A percentile compares a stretch with the other conserved stretches of the same genome.
Conservation (phyloP, 2,888 invertebrate species). For the Chrysina gloriosa region DNA sequence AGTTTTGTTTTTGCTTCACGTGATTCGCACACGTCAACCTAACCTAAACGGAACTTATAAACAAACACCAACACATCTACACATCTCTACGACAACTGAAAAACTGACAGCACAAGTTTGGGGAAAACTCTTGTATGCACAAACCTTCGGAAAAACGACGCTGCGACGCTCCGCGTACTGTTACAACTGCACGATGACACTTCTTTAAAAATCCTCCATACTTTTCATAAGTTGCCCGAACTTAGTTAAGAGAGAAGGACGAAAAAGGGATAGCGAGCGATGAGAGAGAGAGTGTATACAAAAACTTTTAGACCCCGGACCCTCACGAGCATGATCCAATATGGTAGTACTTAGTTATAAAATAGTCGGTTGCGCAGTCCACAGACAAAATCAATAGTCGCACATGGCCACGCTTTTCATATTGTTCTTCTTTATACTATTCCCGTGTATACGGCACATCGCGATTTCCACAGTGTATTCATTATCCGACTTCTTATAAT, state of each 20-base stretch:
- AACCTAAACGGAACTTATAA: conserved; percentile 28
- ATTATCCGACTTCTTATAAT: background rate
- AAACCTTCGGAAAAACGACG: conserved; percentile 47
- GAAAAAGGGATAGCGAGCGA: conserved; percentile 53
- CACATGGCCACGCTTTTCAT: conserved; percentile 44
- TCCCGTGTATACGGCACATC: conserved; percentile 36
- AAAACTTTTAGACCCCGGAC: conserved; percentile 60
- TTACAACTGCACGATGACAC: conserved; percentile 47
- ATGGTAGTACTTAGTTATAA: conserved; percentile 57
- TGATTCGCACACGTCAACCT: conserved; percentile 28
- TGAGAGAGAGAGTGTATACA: conserved; percentile 46
- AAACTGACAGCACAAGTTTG: conserved; percentile 21
- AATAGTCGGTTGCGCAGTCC: conserved; percentile 56
- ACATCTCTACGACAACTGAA: conserved; percentile 22
- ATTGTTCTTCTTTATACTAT: conserved; percentile 45
- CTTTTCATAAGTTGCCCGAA: conserved; percentile 59
- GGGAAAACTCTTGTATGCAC: conserved; percentile 37
- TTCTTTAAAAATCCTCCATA: conserved; percentile 50
- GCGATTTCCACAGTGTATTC: conserved; percentile 35
- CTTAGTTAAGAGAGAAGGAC: conserved; percentile 57
- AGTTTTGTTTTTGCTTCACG: conserved; percentile 17
- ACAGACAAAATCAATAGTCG: conserved; percentile 56
- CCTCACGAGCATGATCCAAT: conserved; percentile 61
- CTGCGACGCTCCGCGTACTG: conserved; percentile 43
- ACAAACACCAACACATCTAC: conserved; percentile 30